Percentiles rank a stretch among this genome's conserved stretches.
Conservation (phyloP, 2,888 invertebrate species). For the Thumatha senex region DNA sequence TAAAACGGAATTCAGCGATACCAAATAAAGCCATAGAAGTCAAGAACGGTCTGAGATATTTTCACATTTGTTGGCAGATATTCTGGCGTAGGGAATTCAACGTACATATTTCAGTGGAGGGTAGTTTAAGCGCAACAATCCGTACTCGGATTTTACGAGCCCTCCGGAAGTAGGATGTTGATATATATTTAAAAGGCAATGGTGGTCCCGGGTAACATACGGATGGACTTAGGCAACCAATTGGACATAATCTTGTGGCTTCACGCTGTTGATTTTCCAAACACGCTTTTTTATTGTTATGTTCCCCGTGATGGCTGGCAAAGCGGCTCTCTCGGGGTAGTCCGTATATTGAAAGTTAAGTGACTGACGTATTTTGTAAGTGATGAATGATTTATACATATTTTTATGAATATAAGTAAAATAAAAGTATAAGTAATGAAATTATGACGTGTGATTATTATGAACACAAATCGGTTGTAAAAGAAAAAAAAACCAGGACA, state of each 20-base stretch:
- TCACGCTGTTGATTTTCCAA: conserved; percentile 8
- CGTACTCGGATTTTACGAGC: conserved; percentile 54
- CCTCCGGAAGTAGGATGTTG: conserved; percentile 30
- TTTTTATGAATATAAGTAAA: too few relatives aligned
- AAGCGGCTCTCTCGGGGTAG: not conserved
- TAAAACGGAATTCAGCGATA: conserved; percentile 1
- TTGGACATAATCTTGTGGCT: conserved; percentile 43
- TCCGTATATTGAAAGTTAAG: not conserved
- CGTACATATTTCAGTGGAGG: conserved; percentile 51
- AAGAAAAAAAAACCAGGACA: too few relatives aligned
- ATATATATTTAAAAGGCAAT: conserved; percentile 42
- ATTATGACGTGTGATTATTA: too few relatives aligned
- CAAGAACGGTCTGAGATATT: conserved; percentile 32
- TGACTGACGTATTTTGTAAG: not conserved
- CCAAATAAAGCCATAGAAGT: conserved; percentile 16
- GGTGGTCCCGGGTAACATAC: conserved; percentile 27
- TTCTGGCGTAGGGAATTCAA: conserved; percentile 40
- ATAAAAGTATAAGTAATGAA: too few relatives aligned
- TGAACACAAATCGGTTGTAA: too few relatives aligned
- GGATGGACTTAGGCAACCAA: conserved; percentile 42
- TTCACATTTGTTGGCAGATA: conserved; percentile 36
- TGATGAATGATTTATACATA: too few relatives aligned
- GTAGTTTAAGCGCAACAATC: conserved; percentile 51
- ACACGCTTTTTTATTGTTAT: conserved; percentile 3
- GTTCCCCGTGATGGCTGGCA: not conserved